Evolutionary conservation across 2,888 invertebrate genomes (phyloP).

Genomic region (Apodemia duryi): DNA sequence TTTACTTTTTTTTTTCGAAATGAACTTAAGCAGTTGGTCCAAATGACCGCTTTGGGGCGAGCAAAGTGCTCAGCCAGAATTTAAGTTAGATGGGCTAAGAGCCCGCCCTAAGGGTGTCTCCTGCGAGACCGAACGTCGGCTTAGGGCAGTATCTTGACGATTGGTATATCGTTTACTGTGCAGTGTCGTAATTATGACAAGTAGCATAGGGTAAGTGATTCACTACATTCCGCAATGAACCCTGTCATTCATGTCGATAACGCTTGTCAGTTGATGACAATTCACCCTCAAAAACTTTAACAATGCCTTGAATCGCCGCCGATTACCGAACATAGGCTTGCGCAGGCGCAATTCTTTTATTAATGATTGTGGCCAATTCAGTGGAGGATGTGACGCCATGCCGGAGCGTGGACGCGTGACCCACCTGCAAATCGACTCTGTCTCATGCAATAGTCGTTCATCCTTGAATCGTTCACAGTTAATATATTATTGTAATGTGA

Average conservation of each 20-base stretch:
- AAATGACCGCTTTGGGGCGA: too few species aligned
- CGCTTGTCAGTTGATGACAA: conserved; percentile 33
- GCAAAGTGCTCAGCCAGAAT: too few species aligned
- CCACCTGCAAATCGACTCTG: conserved; percentile 62
- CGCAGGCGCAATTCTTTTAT: conserved; percentile 71
- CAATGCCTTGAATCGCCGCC: conserved; percentile 53
- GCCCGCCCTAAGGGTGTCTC: too few species aligned
- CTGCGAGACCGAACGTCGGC: too few species aligned
- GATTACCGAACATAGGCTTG: conserved; percentile 68
- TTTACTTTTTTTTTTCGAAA: background rate
- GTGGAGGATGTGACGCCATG: conserved; percentile 75
- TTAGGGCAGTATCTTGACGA: too few species aligned
- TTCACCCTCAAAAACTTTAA: conserved; percentile 45
- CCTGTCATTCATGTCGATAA: conserved; percentile 30
- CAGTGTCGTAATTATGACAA: background rate
- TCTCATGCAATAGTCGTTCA: conserved; percentile 61
- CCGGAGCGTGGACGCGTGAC: conserved; percentile 63
- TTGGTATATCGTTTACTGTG: background rate
- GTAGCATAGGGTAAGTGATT: conserved; percentile 26
- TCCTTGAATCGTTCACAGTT: conserved; percentile 56
- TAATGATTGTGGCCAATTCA: conserved; percentile 72
- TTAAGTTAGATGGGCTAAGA: too few species aligned
- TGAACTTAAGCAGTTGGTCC: too few species aligned
- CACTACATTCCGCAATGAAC: conserved; percentile 28
- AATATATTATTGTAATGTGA: background rate